Conservation (phyloP, 2,888 invertebrate species). For the Drosophila fungiperda region DNA sequence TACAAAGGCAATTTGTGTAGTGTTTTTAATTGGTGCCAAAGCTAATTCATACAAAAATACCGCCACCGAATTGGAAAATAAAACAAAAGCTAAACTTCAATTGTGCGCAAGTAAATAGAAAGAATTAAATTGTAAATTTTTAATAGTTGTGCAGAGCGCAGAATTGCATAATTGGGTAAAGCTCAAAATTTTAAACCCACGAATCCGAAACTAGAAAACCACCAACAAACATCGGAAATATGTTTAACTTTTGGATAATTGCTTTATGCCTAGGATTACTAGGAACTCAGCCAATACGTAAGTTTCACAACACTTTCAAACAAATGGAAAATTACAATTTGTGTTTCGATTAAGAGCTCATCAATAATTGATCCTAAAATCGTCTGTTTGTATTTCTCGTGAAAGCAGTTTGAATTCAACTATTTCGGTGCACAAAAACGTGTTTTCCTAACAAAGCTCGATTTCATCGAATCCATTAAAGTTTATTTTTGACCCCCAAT, state of each 20-base stretch:
- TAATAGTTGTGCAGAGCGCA: conserved; percentile 8
- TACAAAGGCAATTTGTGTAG: conserved; percentile 33
- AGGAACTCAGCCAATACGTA: conserved; percentile 82
- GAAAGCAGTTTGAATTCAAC: not conserved
- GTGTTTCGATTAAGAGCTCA: not conserved
- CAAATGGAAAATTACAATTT: not conserved
- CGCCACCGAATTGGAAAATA: conserved; percentile 61
- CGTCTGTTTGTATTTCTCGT: not conserved
- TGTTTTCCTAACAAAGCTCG: not conserved
- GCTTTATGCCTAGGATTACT: conserved; percentile 83
- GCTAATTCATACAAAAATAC: conserved; percentile 28
- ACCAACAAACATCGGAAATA: conserved; percentile 58
- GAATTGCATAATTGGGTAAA: conserved; percentile 25
- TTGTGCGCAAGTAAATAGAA: conserved; percentile 73
- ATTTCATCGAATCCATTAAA: not conserved
- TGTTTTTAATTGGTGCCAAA: conserved; percentile 68
- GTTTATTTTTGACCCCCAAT: not conserved
- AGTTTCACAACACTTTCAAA: conserved; percentile 56
- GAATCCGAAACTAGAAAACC: conserved; percentile 17
- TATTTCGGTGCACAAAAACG: not conserved
- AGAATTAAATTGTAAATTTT: conserved; percentile 11
- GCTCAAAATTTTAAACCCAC: conserved; percentile 11
- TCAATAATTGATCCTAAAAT: not conserved
- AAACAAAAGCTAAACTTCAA: conserved; percentile 27
- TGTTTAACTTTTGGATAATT: conserved; percentile 84